Evolutionary conservation across 2,797 vertebrate genomes (phyloP).

Genomic region (Erethizon dorsatum): DNA sequence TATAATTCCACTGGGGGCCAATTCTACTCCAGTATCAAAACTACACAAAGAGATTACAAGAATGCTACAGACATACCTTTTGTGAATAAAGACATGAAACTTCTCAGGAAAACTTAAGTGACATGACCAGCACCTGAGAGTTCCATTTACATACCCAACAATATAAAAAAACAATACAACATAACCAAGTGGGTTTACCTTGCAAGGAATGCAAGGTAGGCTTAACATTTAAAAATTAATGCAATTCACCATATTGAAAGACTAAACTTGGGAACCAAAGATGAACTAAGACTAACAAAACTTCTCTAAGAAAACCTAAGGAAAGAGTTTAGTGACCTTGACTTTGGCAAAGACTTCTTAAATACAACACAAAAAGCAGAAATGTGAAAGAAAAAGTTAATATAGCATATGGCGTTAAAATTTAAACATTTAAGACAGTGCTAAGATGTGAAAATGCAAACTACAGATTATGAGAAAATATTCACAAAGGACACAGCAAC

Average conservation of each 20-base stretch:
- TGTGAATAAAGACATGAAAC: conserved; percentile 12
- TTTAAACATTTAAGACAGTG: background rate
- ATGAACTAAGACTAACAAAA: conserved; percentile 18
- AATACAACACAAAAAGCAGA: background rate
- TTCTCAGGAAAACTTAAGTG: conserved; percentile 37
- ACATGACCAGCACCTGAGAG: background rate
- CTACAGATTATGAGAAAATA: conserved; percentile 22
- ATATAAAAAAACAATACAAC: conserved; percentile 38
- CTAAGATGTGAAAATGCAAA: conserved; percentile 39
- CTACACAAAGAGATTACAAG: conserved; percentile 1
- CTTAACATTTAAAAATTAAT: conserved; percentile 34
- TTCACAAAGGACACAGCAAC: background rate
- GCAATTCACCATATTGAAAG: background rate
- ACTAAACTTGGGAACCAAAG: background rate
- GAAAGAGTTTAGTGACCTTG: background rate
- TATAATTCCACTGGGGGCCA: background rate
- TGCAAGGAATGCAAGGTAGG: conserved; percentile 26
- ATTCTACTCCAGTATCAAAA: background rate
- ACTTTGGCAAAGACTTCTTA: conserved; percentile 17
- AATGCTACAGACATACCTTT: background rate
- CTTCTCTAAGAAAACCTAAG: conserved; percentile 27
- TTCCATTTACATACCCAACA: background rate
- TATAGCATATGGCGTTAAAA: conserved; percentile 1
- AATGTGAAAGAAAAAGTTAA: background rate
- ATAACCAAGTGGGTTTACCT: conserved; percentile 23